Evolutionary conservation across 2,888 invertebrate species (phyloP), one percentile per base, ranked within the genome.

Genomic region (Drosophila ustulata): DNA sequence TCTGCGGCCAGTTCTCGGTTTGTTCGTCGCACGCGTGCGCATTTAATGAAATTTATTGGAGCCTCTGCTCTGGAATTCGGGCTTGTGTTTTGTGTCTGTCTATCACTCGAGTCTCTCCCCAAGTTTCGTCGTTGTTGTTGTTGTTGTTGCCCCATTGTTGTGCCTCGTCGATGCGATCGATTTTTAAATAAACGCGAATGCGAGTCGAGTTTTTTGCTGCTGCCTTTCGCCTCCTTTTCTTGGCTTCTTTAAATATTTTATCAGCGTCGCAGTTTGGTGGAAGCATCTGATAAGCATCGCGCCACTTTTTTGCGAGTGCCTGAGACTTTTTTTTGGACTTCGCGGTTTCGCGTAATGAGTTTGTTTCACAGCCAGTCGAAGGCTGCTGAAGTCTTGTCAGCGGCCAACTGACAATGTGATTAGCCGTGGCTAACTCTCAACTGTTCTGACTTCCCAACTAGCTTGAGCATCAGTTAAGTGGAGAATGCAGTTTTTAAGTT

Each of bases 1-100:
- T 7, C 23, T 28, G 32, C 26, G 34, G 25, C 11, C 34, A 28
- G 32, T 47, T 43, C 50, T 46, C 37, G 56, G 80, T 73, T 80
- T 88, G 89, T 78, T 81, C 67, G 78, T 89, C 90, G 89, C 90
- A 90, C 90, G 90, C 90, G 90, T 88, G 90, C 89, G 90, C 89
- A 91, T 91, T 91, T 89, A 89, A 89, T 82, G 75, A 91, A 91
- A 90, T 90, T 90, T 90, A 90, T 90, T 91, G 90, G 85, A 85
- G 77, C 81, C 85, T 82, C 64, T 86, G 87, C 82, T 84, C 86
- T 88, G 90, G 86, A 89, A 87, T 89, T 86, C 71, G 77, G 86
- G 77, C 85, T 85, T 85, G 89, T 87, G 86, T 86, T 89, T 77
- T 86, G 70, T 85, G 88, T 89, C 85, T 89, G 85, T 81, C 85